Conservation (phyloP, 1,140 invertebrate genomes). For the Papilio polyxenes region DNA sequence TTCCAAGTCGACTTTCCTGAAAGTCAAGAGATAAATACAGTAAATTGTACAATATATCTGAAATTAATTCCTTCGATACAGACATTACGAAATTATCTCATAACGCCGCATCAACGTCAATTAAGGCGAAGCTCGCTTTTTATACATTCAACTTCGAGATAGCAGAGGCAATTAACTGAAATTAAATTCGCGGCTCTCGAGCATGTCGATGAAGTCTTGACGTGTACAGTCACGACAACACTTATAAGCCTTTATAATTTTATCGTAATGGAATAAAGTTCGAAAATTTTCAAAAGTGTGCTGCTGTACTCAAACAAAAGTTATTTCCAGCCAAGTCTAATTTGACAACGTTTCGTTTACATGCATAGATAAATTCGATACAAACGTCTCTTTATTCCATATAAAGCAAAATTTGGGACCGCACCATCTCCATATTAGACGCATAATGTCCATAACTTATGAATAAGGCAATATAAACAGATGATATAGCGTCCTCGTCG, state of each 20-base stretch:
- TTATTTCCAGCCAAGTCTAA: conserved; percentile 39
- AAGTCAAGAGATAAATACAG: conserved; percentile 26
- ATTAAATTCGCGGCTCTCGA: conserved; percentile 30
- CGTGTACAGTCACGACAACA: background rate
- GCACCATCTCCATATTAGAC: conserved; percentile 58
- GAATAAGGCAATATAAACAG: conserved; percentile 48
- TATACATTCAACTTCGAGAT: conserved; percentile 25
- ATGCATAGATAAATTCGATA: conserved; percentile 61
- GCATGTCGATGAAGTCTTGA: conserved; percentile 19
- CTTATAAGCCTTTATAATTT: conserved; percentile 10
- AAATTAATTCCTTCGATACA: conserved; percentile 32
- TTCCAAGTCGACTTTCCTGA: conserved; percentile 27
- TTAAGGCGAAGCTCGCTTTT: conserved; percentile 36
- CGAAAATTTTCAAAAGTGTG: background rate
- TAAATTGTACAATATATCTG: conserved; percentile 29
- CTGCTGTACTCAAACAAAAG: background rate
- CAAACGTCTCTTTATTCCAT: conserved; percentile 67
- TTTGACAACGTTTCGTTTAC: conserved; percentile 60
- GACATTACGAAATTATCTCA: conserved; percentile 31
- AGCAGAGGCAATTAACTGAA: conserved; percentile 36
- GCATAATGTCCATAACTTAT: conserved; percentile 51
- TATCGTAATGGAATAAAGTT: background rate
- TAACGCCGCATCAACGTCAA: conserved; percentile 20
- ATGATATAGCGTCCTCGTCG: conserved; percentile 41
- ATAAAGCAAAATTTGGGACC: conserved; percentile 66